Evolutionary conservation across 2,888 invertebrate genomes (phyloP).

Genomic region (Nomada hirtipes): DNA sequence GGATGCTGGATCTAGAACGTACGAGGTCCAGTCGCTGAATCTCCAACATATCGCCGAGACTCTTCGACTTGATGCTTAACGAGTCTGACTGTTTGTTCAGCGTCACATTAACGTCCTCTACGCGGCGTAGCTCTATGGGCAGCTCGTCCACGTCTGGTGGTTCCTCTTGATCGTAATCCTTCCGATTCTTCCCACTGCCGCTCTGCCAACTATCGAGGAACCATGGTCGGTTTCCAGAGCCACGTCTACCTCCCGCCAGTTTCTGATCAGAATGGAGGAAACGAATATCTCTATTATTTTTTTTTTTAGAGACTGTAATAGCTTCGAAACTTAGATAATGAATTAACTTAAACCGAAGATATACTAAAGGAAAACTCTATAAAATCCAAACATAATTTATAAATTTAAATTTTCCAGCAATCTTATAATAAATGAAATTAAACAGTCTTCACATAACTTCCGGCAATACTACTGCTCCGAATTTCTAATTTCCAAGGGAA

Average conservation of each 20-base stretch:
- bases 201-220: constrained; percentile 92
- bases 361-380: too few species aligned
- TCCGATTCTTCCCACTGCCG: constrained; percentile 79
- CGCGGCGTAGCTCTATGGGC: constrained; percentile 93
- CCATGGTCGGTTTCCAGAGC: constrained; percentile 88
- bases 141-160: constrained; percentile 90
- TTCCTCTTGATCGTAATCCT: constrained; percentile 82
- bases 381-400: too few species aligned
- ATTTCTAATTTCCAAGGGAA: neutral
- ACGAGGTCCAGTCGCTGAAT: constrained; percentile 90
- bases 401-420: too few species aligned
- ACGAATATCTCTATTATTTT: too few species aligned
- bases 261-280: constrained; percentile 85
- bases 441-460: neutral
- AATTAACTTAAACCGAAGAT: too few species aligned
- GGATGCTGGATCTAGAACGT: constrained; percentile 91
- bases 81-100: constrained; percentile 78
- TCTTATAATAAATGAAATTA: too few species aligned
- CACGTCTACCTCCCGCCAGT: constrained; percentile 89
- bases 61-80: constrained; percentile 91
- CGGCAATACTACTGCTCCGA: neutral
- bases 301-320: neutral
- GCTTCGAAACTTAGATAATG: too few species aligned
- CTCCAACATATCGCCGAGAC: constrained; percentile 93
- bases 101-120: constrained; percentile 87